These are phyloP conservation scores for Asbolus verrucosus DNA, from an alignment of 1,140 invertebrate species.

Conservation along the genomic window DNA sequence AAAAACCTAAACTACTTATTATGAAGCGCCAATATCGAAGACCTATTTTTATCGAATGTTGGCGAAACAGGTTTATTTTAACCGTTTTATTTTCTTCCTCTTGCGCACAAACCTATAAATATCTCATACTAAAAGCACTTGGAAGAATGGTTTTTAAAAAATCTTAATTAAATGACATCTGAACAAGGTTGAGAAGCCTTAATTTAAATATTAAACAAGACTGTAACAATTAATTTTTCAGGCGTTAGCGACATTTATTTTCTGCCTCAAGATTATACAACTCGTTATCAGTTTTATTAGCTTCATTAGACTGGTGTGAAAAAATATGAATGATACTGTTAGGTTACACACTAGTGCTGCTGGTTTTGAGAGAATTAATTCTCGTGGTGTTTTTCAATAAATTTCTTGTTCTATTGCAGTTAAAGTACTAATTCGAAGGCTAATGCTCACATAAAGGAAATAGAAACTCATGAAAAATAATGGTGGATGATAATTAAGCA, in stretches of 20 bases:
- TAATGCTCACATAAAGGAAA: not conserved
- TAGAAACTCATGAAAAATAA: slow-evolving; percentile 28
- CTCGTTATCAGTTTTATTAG: slow-evolving; percentile 13
- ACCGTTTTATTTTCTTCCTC: slow-evolving; percentile 8
- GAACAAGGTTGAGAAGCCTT: slow-evolving; percentile 14
- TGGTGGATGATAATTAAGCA: not conserved
- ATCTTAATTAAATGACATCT: slow-evolving; percentile 36
- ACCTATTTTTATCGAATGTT: slow-evolving; percentile 7
- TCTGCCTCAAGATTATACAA: not conserved
- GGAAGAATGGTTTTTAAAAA: slow-evolving; percentile 24
- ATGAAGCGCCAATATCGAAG: too few relatives aligned
- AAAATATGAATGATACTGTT: not conserved
- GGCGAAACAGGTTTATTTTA: slow-evolving; percentile 14
- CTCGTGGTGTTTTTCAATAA: not conserved
- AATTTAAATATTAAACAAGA: slow-evolving; percentile 34
- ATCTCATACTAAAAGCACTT: slow-evolving; percentile 10
- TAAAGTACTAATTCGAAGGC: not conserved
- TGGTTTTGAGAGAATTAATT: not conserved
- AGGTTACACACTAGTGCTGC: too few relatives aligned
- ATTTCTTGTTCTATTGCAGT: not conserved
- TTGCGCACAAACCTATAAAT: slow-evolving; percentile 33
- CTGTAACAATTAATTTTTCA: slow-evolving; percentile 19
- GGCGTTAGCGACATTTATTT: slow-evolving; percentile 4
- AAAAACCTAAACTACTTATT: too few relatives aligned
- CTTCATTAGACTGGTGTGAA: slow-evolving; percentile 9